phyloP scores from a whole-genome alignment of 2,888 invertebrate genomes.

The Epiblema foenella region DNA sequence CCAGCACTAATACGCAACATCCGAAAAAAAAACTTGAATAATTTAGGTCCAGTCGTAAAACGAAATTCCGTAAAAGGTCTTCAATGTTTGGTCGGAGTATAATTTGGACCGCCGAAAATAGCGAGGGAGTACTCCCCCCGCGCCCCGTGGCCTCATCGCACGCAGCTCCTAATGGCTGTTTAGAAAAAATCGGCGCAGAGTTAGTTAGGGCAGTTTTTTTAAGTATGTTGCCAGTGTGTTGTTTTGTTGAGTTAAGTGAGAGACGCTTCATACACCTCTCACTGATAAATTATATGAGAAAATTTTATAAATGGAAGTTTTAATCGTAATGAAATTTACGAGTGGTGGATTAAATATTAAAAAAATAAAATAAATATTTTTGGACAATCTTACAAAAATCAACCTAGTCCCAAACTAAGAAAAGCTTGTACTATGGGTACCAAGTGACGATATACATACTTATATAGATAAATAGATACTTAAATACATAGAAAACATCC shows the following conservation, averaged over 20 bases:
- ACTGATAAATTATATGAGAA: neutral
- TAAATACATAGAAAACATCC: too few species aligned
- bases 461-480: too few species aligned
- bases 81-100: constrained; percentile 81
- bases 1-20: constrained; percentile 37
- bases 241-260: neutral
- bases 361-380: too few species aligned
- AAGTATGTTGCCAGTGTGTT: neutral
- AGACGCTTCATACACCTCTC: too few species aligned
- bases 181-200: constrained; percentile 60
- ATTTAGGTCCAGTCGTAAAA: constrained; percentile 81
- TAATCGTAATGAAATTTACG: too few species aligned
- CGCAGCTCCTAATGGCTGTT: constrained; percentile 68
- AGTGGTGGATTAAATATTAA: too few species aligned
- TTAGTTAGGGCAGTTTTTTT: neutral
- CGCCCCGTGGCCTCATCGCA: constrained; percentile 71
- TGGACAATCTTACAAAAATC: too few species aligned
- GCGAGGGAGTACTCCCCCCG: constrained; percentile 72
- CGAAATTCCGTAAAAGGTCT: constrained; percentile 82
- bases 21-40: constrained; percentile 71
- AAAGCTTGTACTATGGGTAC: too few species aligned
- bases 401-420: too few species aligned
- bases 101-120: constrained; percentile 81
- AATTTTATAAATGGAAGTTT: neutral
- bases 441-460: too few species aligned